Evolutionary conservation across 2,888 invertebrate genomes (phyloP).

Genomic region (Chouioia cunea): DNA sequence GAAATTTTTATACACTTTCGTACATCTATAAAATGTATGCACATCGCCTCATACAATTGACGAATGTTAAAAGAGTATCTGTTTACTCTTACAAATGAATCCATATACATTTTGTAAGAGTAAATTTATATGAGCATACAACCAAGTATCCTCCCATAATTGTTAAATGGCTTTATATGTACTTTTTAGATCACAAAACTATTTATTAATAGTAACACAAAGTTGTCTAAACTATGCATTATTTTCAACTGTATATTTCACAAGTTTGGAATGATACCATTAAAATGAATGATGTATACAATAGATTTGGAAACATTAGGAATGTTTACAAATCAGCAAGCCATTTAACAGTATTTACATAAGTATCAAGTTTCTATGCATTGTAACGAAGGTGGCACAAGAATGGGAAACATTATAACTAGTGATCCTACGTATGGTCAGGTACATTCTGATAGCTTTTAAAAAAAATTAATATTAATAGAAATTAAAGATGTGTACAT

Average conservation of each 20-base stretch:
- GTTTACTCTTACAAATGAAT: slow-evolving; percentile 29
- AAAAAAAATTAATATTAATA: slow-evolving; percentile 35
- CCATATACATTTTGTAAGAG: slow-evolving; percentile 27
- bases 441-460: slow-evolving; percentile 36
- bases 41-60: slow-evolving; percentile 40
- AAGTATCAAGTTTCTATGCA: slow-evolving; percentile 25
- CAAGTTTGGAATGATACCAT: not conserved
- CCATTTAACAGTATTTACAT: slow-evolving; percentile 45
- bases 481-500: slow-evolving; percentile 2
- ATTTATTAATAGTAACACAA: not conserved
- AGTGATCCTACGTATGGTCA: slow-evolving; percentile 18
- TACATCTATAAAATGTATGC: slow-evolving; percentile 18
- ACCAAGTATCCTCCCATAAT: slow-evolving; percentile 14
- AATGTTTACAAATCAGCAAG: slow-evolving; percentile 25
- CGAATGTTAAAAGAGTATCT: slow-evolving; percentile 28
- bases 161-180: slow-evolving; percentile 43
- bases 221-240: not conserved
- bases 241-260: slow-evolving; percentile 2
- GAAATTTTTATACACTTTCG: slow-evolving; percentile 15
- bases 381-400: slow-evolving; percentile 27
- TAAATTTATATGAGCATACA: slow-evolving; percentile 30
- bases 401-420: slow-evolving; percentile 31
- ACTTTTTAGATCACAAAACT: not conserved
- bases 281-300: slow-evolving; percentile 1
- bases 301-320: not conserved